phyloP scores from a whole-genome alignment of 2,113 vertebrate species.

The Pterophyllum scalare region DNA sequence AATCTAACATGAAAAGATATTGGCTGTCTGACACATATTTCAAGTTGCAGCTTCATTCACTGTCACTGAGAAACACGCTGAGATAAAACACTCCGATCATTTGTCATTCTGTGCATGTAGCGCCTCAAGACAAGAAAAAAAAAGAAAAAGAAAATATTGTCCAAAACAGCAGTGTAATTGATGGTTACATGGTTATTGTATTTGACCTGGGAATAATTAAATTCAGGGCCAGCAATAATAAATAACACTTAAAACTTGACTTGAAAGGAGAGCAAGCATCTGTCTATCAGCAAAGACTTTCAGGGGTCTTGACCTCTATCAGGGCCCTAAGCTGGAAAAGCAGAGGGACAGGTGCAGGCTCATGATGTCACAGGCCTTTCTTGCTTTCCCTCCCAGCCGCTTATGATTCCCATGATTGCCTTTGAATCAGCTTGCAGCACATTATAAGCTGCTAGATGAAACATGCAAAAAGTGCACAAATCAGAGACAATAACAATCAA shows the following conservation, averaged over 20 bases:
- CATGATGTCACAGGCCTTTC: conserved; percentile 70
- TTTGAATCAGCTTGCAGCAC: conserved; percentile 46
- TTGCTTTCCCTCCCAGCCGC: conserved; percentile 40
- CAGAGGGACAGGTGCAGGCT: conserved; percentile 76
- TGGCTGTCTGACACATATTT: conserved; percentile 41
- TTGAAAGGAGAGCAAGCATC: conserved; percentile 63
- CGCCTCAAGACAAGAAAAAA: conserved; percentile 26
- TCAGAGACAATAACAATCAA: background rate
- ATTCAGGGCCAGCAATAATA: conserved; percentile 53
- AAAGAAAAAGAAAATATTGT: conserved; percentile 40
- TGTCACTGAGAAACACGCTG: conserved; percentile 21
- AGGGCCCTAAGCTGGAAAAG: conserved; percentile 37
- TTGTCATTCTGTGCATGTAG: conserved; percentile 34
- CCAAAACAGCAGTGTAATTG: conserved; percentile 49
- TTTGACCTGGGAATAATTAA: conserved; percentile 62
- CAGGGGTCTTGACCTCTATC: conserved; percentile 55
- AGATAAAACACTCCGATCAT: conserved; percentile 30
- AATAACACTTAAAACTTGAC: conserved; percentile 56
- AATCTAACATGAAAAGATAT: conserved; percentile 19
- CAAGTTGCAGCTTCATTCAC: conserved; percentile 29
- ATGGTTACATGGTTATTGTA: conserved; percentile 59
- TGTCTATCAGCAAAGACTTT: conserved; percentile 76
- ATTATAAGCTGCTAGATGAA: conserved; percentile 21
- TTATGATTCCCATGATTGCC: conserved; percentile 69
- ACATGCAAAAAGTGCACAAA: background rate